Evolutionary conservation across 2,113 vertebrate genomes (phyloP), one percentile per base, ranked within the genome.

Genomic region (Rhegmatorhina hoffmannsi): DNA sequence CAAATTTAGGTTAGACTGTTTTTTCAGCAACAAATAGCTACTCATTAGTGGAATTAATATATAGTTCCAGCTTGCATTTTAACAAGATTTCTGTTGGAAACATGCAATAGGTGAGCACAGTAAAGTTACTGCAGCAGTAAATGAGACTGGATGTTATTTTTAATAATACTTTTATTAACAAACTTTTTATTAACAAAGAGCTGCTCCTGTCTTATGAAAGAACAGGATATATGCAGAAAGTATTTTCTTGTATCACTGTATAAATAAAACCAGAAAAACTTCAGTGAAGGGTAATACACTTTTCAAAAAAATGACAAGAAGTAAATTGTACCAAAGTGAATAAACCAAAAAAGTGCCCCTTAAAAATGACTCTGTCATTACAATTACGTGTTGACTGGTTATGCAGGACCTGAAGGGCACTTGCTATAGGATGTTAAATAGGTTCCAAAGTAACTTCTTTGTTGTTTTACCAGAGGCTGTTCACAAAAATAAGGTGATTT

Each of bases 321-420:
- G 72, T 95, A 94, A 95, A 92, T 82, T 93, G 93, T 95, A 74
- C 79, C 87, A 76, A 98, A 97, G 94, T 97, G 87, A 97, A 97
- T 97, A 95, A 66, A 90, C 21, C 63, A 95, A 98, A 97, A 97
- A 97, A 96, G 87, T 97, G 95, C 67, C 95, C 97, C 96, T 96
- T 98, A 96, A 97, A 98, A 97, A 97, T 96, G 94, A 95, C 85
- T 85, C 84, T 96, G 96, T 97, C 96, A 83, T 86, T 94, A 58
- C 74, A 81, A 95, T 97, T 96, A 97, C 96, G 89, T 97, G 94
- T 97, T 96, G 81, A 91, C 66, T 95, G 94, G 74, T 89, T 86
- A 89, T 24, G 29, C 13, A 18, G 72, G 84, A 97, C 93, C 96
- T 92, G 76, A 95, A 95, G 84, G 86, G 44, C 91, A 74, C 50